Conservation (phyloP, 2,797 vertebrate genomes). For the Thaleichthys pacificus region DNA sequence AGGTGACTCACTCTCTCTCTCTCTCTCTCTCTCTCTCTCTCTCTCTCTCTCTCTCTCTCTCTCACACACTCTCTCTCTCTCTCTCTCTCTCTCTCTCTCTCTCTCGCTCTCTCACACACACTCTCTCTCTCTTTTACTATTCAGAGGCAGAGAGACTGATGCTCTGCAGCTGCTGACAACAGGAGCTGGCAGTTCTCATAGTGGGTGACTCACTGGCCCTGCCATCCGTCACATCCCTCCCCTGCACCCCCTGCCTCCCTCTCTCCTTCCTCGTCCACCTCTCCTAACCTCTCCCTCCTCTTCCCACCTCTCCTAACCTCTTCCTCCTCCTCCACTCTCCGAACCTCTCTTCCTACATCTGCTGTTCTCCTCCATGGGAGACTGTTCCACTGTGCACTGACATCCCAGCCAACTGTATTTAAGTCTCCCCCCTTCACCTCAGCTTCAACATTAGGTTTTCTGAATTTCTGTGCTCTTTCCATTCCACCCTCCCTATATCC, state of each 20-base stretch:
- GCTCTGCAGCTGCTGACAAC: constrained; percentile 45
- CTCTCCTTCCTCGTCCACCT: not conserved
- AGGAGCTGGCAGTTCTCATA: constrained; percentile 22
- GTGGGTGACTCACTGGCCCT: constrained; percentile 10
- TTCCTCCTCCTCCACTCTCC: not conserved
- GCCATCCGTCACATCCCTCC: constrained; percentile 11
- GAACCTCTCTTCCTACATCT: not conserved
- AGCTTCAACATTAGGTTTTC: not conserved
- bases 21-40: constrained; percentile 13
- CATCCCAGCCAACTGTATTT: constrained; percentile 10
- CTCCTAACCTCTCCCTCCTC: not conserved
- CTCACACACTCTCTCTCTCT: constrained; percentile 9
- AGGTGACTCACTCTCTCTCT: not conserved
- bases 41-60: not conserved
- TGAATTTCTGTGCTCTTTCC: not conserved
- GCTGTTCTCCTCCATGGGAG: constrained; percentile 5
- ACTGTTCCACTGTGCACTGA: not conserved
- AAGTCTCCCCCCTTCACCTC: not conserved
- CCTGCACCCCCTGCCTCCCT: constrained; percentile 10
- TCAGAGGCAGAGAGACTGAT: constrained; percentile 26
- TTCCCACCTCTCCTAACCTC: not conserved
- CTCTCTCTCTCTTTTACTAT: constrained; percentile 1
- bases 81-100: constrained; percentile 5
- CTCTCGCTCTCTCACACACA: not conserved
- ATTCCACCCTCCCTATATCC: too few species aligned